Base-by-base conservation (phyloP, 2,888 invertebrate species). In the Phyllotreta cruciferae region DNA sequence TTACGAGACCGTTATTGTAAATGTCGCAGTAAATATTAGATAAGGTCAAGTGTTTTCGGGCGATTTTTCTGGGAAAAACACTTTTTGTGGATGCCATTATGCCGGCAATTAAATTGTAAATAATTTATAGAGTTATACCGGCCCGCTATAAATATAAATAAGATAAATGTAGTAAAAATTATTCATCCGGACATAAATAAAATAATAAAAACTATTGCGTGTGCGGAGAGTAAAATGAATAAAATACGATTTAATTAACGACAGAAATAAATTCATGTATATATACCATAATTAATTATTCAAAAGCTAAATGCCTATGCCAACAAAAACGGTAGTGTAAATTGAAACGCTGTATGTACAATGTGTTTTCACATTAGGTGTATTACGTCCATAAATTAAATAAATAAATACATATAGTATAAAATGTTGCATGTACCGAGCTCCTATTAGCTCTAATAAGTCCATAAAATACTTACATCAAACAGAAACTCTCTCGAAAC, bases 311-410 rank as follows among this genome's bases (percentile, higher is more conserved):
- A 14, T 44, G 14, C 44, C 44, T 13, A 44, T 24, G 4, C n/a
- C 14, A 13, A 14, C 44, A n/a, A 10, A n/a, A 44, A 14, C 10
- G 8, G 5, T 44, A 44, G 44, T 44, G 44, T 44, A 44, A 44
- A 44, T 44, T 44, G 44, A 44, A 44, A 44, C 44, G 44, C 44
- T 44, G 24, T 24, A 44, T 44, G 44, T 44, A 44, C 44, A 10
- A 44, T 44, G n/a, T 44, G 44, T 44, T 44, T 44, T 44, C 44
- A 44, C 44, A 44, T 44, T 44, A 44, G 44, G 44, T 44, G 44
- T 44, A 44, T 44, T n/a, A 44, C 44, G 14, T 6, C 10, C 10
- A 44, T 44, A 44, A 44, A 44, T 44, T 24, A 24, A 24, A 24
- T 24, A 24, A 24, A 24, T 24, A 24, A 24, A 24, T 24, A 24